A percentile compares a stretch with the other conserved stretches of the same genome.
Conservation (phyloP, 2,797 vertebrate species). For the Enoplosus armatus region DNA sequence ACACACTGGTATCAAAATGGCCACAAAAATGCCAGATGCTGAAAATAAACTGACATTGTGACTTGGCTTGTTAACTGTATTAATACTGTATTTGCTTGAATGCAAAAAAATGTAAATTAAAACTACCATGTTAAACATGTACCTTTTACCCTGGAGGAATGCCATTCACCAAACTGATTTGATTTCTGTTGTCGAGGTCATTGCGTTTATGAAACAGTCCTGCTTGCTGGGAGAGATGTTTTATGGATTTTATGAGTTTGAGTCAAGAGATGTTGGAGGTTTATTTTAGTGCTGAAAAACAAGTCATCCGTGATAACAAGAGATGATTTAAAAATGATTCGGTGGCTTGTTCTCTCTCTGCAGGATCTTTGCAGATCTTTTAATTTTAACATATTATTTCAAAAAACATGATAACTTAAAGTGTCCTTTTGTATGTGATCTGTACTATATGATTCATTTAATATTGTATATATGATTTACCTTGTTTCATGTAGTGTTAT, state of each 20-base stretch:
- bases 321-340: constrained; percentile 75
- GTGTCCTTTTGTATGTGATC: constrained; percentile 98
- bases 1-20: constrained; percentile 70
- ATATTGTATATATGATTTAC: constrained; percentile 99
- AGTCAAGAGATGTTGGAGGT: constrained; percentile 66
- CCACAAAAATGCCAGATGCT: constrained; percentile 76
- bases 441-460: constrained; percentile 96
- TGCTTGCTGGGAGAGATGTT: constrained; percentile 78
- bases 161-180: constrained; percentile 89
- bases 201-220: constrained; percentile 75
- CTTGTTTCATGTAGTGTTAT: constrained; percentile 98
- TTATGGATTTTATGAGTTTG: constrained; percentile 76
- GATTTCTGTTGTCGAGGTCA: constrained; percentile 68
- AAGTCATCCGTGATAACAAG: constrained; percentile 61
- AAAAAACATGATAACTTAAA: constrained; percentile 91
- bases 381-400: constrained; percentile 86
- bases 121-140: constrained; percentile 90
- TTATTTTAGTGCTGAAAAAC: constrained; percentile 77
- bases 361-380: constrained; percentile 82
- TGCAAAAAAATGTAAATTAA: constrained; percentile 87
- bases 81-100: constrained; percentile 86
- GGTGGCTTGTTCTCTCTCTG: constrained; percentile 87
- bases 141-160: constrained; percentile 89
- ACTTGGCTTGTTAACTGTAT: constrained; percentile 82
- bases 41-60: constrained; percentile 78